phyloP scores from a whole-genome alignment of 2,797 vertebrate genomes.

The Mus spretus region DNA sequence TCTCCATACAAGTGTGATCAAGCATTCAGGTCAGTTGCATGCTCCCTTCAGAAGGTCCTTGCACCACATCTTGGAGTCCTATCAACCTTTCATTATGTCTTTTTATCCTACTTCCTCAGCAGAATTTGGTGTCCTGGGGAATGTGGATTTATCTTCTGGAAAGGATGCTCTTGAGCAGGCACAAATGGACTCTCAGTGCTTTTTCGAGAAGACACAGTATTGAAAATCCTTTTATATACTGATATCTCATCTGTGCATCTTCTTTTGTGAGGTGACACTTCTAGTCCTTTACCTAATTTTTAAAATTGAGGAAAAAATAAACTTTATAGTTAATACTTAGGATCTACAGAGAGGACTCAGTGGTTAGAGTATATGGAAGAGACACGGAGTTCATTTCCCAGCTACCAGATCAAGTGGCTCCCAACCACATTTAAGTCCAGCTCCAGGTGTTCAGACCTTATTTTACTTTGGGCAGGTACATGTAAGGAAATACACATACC shows the following conservation, averaged over 20 bases:
- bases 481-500: not conserved
- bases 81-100: not conserved
- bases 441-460: not conserved
- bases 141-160: not conserved
- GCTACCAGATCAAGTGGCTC: no score
- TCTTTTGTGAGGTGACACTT: not conserved
- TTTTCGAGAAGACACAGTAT: not conserved
- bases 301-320: not conserved
- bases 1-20: not conserved
- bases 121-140: not conserved
- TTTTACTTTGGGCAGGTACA: not conserved
- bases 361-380: not conserved
- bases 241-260: not conserved
- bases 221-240: not conserved
- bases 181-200: not conserved
- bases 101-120: not conserved
- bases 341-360: no score
- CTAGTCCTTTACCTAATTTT: not conserved
- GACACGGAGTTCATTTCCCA: not conserved
- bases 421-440: not conserved
- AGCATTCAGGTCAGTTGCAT: slow-evolving; percentile 13
- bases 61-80: not conserved
- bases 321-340: not conserved
- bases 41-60: not conserved
- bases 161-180: not conserved